Evolutionary conservation across 2,113 vertebrate genomes (phyloP).

Genomic region (Rhinoptilus africanus): DNA sequence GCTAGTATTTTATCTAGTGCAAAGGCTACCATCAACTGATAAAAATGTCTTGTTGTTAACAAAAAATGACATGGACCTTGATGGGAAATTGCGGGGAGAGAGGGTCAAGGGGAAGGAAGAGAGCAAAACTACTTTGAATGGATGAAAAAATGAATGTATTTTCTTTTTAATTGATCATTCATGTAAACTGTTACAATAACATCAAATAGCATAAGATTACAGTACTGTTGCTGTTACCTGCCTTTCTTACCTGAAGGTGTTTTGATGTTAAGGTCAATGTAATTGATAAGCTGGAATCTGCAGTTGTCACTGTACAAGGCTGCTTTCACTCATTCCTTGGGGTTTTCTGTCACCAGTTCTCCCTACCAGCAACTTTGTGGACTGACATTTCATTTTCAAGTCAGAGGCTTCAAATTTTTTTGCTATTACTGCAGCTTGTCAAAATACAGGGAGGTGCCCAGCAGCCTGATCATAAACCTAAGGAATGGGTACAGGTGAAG

Average conservation of each 20-base stretch:
- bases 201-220: neutral
- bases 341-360: constrained; percentile 42
- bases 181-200: neutral
- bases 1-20: neutral
- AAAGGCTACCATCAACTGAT: neutral
- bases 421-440: constrained; percentile 9
- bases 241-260: neutral
- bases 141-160: neutral
- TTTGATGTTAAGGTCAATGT: constrained; percentile 13
- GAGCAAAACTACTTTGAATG: neutral
- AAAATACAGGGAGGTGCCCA: neutral
- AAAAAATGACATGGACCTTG: neutral
- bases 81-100: neutral
- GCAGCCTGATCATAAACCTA: neutral
- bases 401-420: constrained; percentile 36
- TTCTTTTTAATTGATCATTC: neutral
- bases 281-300: constrained; percentile 42
- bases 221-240: neutral
- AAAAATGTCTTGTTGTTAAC: neutral
- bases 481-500: neutral
- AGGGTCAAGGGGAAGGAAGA: neutral
- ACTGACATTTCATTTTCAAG: constrained; percentile 34
- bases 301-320: neutral
- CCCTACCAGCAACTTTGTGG: neutral
- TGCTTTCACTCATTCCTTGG: constrained; percentile 17